Percentiles rank a stretch among this genome's conserved stretches.
These are phyloP conservation scores for Metellina segmentata DNA, from an alignment of 2,888 invertebrate genomes.

Conservation along the genomic window DNA sequence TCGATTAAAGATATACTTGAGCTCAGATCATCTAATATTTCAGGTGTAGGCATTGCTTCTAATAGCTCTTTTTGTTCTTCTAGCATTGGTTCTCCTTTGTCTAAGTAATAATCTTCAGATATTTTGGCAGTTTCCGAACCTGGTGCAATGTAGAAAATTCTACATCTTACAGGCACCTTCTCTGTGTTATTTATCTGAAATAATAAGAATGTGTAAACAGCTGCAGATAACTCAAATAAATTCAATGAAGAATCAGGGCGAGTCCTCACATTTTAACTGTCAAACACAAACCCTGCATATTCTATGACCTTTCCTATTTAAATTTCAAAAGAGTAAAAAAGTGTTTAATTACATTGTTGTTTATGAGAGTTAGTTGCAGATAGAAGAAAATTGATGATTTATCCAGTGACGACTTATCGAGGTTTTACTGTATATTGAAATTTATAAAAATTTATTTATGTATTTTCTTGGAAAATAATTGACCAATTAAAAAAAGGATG, in stretches of 20 bases:
- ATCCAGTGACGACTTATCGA: neutral
- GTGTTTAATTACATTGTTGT: neutral
- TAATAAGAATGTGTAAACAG: neutral
- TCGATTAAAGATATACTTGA: slow-evolving; percentile 56
- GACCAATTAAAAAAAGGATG: no score
- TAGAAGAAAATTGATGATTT: no score
- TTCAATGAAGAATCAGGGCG: no score
- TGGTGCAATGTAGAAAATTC: slow-evolving; percentile 86
- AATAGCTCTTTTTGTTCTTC: slow-evolving; percentile 67
- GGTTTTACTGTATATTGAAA: neutral
- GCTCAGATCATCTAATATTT: slow-evolving; percentile 57
- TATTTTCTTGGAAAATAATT: no score
- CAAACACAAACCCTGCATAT: no score
- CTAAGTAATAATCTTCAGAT: slow-evolving; percentile 62
- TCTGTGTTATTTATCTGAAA: slow-evolving; percentile 86
- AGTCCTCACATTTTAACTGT: no score
- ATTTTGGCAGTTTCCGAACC: slow-evolving; percentile 46
- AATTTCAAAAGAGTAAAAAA: no score
- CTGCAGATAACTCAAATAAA: no score
- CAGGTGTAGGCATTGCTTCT: slow-evolving; percentile 63
- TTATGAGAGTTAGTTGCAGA: neutral
- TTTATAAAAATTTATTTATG: neutral
- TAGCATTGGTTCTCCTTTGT: slow-evolving; percentile 59
- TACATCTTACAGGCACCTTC: slow-evolving; percentile 87
- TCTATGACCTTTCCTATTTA: no score